Evolutionary conservation across 2,888 invertebrate genomes (phyloP).

Genomic region (Xanthia togata): DNA sequence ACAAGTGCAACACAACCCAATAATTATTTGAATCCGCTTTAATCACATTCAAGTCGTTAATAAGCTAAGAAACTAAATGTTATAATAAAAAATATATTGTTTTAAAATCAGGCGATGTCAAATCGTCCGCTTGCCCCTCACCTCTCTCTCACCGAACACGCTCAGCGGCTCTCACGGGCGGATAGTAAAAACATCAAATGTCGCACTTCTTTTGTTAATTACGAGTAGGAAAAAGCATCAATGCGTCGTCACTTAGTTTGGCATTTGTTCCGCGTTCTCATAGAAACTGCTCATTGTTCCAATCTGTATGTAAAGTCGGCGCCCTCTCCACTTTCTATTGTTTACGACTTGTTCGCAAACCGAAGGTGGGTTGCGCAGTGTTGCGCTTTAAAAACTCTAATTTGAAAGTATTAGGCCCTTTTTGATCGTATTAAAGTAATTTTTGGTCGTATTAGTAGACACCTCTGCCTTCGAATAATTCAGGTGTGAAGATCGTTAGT

Average conservation of each 20-base stretch:
- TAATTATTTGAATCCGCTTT: no score
- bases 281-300: conserved; percentile 18
- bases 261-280: neutral
- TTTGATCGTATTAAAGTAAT: neutral
- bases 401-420: neutral
- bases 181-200: neutral
- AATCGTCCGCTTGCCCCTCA: no score
- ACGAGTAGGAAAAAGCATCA: neutral
- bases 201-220: conserved; percentile 1
- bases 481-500: neutral
- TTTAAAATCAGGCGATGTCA: no score
- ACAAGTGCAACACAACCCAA: no score
- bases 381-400: neutral
- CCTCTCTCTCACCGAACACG: no score
- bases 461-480: neutral
- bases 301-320: neutral
- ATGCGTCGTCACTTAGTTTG: neutral
- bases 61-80: no score
- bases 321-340: conserved; percentile 11
- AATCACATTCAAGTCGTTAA: no score
- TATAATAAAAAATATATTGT: no score
- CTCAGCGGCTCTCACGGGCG: no score
- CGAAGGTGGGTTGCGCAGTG: neutral
- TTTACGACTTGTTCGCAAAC: conserved; percentile 8
- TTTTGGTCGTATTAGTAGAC: neutral